A percentile compares a stretch with the other conserved stretches of the same genome.
Evolutionary conservation across 2,888 invertebrate genomes (phyloP).

Genomic region (Lepas anatifera): DNA sequence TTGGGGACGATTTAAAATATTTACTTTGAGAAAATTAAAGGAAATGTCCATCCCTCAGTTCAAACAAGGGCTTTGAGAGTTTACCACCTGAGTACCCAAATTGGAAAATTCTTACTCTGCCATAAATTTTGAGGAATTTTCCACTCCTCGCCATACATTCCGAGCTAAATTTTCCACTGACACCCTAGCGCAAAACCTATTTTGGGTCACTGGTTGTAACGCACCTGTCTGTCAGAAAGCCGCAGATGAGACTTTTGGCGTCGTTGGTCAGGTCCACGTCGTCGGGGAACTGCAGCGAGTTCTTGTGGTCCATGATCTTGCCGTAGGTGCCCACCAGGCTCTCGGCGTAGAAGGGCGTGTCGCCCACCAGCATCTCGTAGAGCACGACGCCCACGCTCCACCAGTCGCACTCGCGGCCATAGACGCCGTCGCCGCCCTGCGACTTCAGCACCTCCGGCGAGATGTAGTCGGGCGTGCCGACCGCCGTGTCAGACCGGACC

Average conservation of each 20-base stretch:
- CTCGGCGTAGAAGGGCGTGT: constrained; percentile 98
- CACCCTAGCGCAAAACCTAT: no score
- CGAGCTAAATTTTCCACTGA: no score
- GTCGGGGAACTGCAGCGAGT: constrained; percentile 79
- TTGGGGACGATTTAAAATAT: no score
- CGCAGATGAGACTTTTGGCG: constrained; percentile 64
- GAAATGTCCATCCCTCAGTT: no score
- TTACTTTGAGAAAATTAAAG: no score
- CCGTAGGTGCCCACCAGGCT: constrained; percentile 96
- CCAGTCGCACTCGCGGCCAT: constrained; percentile 97
- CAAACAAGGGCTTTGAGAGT: no score
- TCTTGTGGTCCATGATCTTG: constrained; percentile 98
- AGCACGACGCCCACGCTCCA: constrained; percentile 96
- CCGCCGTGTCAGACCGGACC: constrained; percentile 92
- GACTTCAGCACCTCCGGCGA: constrained; percentile 96
- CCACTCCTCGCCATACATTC: no score
- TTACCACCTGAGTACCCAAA: no score
- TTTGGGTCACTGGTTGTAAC: no score
- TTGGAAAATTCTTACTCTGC: no score
- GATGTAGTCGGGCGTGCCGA: constrained; percentile 99
- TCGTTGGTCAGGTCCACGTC: constrained; percentile 80
- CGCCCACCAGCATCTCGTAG: constrained; percentile 97
- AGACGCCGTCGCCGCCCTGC: constrained; percentile 83
- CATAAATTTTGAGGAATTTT: no score
- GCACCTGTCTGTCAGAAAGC: constrained; percentile 80